Evolutionary conservation across 2,888 invertebrate genomes (phyloP), one percentile per base, ranked within the genome.

Genomic region (Drosophila antonietae): DNA sequence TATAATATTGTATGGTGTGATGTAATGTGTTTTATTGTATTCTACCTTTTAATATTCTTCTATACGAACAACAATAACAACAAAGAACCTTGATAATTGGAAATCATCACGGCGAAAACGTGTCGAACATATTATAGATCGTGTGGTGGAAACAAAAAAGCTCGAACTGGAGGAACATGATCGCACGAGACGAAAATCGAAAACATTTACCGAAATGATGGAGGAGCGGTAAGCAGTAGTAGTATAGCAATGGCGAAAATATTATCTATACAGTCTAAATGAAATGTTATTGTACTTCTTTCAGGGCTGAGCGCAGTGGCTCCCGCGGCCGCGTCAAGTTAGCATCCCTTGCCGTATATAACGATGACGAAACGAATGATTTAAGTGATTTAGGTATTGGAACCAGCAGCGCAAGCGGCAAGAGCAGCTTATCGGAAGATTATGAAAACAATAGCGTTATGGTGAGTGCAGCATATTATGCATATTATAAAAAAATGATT

Each of bases 131-230:
- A 97, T 97, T 83, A 97, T 97, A 90, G 97, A 97, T 93, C 95
- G 97, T 81, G 97, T 97, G 82, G 97, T 97, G 78, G 97, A 97
- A 93, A 97, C 97, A 85, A 97, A 97, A 90, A 96, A 97, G 92
- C 94, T 97, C 91, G 97, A 97, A 93, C 94, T 95, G 92, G 97
- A 97, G 91, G 95, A 96, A 89, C 94, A 94, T 92, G 95, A 95
- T 91, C 95, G 96, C 92, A 93, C 94, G 80, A 95, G 96, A 85
- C 95, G 96, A 88, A 96, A 96, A 94, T 96, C 95, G 93, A 98
- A 98, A 94, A 98, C 98, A 77, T 98, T 98, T 94, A 97, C 96
- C 91, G 98, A 98, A 94, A 98, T 98, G 96, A 95, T 97, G 94
- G 97, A 97, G 93, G 97, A 97, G 93, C 95, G 97, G 95, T 96